A percentile compares a stretch with the other conserved stretches of the same genome.
Conservation (phyloP, 2,113 vertebrate genomes). For the Myocastor coypus region DNA sequence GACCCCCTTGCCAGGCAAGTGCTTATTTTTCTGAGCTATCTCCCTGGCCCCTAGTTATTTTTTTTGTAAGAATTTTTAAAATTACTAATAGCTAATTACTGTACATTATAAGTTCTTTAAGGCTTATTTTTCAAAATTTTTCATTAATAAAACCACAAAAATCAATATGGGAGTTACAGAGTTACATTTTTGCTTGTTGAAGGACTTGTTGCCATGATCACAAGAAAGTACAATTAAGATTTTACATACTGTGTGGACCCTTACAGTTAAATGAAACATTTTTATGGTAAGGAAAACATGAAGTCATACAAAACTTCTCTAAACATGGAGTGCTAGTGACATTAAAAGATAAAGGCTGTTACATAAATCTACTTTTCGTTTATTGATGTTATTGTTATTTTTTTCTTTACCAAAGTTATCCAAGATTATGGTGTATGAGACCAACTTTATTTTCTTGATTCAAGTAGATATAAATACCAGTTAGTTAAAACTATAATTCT, state of each 20-base stretch:
- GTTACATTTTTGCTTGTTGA: constrained; percentile 25
- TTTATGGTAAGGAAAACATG: constrained; percentile 87
- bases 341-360: constrained; percentile 72
- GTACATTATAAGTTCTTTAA: constrained; percentile 41
- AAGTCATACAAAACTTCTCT: constrained; percentile 87
- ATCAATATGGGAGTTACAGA: neutral
- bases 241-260: constrained; percentile 89
- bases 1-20: too few relatives aligned
- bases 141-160: constrained; percentile 60
- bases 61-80: constrained; percentile 52
- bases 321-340: constrained; percentile 73
- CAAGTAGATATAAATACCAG: constrained; percentile 80
- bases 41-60: neutral
- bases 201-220: constrained; percentile 84
- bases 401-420: neutral
- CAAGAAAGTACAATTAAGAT: constrained; percentile 89
- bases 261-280: constrained; percentile 85
- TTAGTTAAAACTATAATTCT: constrained; percentile 64
- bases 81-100: constrained; percentile 29
- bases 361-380: constrained; percentile 63
- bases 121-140: constrained; percentile 63
- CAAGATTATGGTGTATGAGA: constrained; percentile 73
- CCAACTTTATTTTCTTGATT: constrained; percentile 72
- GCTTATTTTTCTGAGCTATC: too few relatives aligned
- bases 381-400: constrained; percentile 11